Percentiles rank a stretch among this genome's conserved stretches.
phyloP scores from a whole-genome alignment of 2,113 vertebrate species.

The Upupa epops region DNA sequence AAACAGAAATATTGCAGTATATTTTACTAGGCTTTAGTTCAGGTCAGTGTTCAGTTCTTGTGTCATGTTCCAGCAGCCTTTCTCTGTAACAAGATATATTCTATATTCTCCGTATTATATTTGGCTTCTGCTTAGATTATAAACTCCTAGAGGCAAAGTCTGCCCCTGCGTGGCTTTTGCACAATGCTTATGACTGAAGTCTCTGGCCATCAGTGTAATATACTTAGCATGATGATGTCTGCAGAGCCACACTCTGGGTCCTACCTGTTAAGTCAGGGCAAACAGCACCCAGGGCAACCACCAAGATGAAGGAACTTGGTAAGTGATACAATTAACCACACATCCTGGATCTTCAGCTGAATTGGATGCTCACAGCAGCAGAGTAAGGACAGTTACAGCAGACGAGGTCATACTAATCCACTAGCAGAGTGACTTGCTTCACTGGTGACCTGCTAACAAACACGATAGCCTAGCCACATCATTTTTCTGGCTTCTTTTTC shows the following conservation, averaged over 20 bases:
- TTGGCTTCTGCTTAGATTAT: background rate
- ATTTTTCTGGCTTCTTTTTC: background rate
- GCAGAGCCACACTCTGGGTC: background rate
- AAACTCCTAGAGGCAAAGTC: background rate
- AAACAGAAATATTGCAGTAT: background rate
- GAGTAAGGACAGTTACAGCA: background rate
- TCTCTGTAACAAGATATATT: background rate
- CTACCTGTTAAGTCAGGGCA: background rate
- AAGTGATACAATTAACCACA: background rate
- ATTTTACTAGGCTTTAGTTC: background rate
- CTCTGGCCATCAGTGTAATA: background rate
- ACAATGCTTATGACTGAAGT: background rate
- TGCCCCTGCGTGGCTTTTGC: background rate
- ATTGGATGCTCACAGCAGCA: background rate
- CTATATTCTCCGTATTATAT: background rate
- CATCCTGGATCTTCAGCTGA: background rate
- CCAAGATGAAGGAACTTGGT: background rate
- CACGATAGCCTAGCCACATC: too few relatives aligned
- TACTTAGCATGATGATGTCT: background rate
- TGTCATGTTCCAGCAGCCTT: background rate
- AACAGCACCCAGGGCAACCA: background rate
- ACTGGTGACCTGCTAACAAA: background rate
- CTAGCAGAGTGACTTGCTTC: background rate
- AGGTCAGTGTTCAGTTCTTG: background rate
- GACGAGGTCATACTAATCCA: background rate